Evolutionary conservation across 2,797 vertebrate species (phyloP).

Genomic region (Clamator glandarius): DNA sequence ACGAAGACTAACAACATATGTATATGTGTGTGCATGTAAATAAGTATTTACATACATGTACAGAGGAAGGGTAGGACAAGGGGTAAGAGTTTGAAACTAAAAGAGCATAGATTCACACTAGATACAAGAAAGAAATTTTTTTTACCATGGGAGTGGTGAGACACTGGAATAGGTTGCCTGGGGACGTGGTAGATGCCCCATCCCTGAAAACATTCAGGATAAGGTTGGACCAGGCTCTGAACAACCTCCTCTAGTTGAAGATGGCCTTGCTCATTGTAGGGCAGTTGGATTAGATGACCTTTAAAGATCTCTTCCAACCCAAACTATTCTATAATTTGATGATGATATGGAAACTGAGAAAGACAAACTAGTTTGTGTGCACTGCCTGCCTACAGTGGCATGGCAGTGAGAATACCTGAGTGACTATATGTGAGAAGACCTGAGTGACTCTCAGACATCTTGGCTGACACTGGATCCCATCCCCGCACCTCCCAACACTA

Average conservation of each 20-base stretch:
- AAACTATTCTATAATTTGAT: not conserved
- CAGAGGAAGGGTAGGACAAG: not conserved
- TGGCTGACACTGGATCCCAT: not conserved
- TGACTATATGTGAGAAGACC: not conserved
- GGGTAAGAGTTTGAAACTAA: not conserved
- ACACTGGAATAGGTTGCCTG: too few relatives aligned
- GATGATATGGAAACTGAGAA: not conserved
- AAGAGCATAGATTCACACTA: not conserved
- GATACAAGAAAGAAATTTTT: not conserved
- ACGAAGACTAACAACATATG: not conserved
- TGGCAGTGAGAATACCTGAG: not conserved
- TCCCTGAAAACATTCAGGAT: too few relatives aligned
- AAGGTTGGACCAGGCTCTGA: too few relatives aligned
- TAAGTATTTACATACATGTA: not conserved
- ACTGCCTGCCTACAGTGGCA: too few relatives aligned
- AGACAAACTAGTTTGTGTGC: not conserved
- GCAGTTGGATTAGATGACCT: too few relatives aligned
- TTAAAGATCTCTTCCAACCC: too few relatives aligned
- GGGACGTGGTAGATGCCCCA: too few relatives aligned
- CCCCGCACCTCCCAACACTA: not conserved
- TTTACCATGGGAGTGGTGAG: too few relatives aligned
- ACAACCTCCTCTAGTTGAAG: too few relatives aligned
- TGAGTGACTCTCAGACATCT: accelerated
- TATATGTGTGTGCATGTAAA: too few relatives aligned
- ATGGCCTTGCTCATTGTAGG: too few relatives aligned